Percentiles rank a stretch among this genome's conserved stretches.
These are phyloP conservation scores for Glaucomys volans DNA, from an alignment of 2,113 vertebrate genomes.

Conservation along the genomic window DNA sequence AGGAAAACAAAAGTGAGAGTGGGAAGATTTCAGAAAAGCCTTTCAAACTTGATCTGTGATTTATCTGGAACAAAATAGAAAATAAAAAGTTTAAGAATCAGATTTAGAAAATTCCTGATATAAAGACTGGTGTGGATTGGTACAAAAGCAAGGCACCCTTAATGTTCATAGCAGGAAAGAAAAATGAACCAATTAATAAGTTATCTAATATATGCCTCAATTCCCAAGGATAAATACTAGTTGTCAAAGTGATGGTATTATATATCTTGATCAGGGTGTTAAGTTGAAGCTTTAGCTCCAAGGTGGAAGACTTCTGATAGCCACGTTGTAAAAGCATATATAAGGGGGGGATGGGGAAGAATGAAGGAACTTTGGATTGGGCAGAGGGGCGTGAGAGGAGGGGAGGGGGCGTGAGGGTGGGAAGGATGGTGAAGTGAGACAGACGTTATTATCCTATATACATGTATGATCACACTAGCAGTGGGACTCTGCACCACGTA, in stretches of 20 bases:
- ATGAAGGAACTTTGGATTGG: too few species aligned
- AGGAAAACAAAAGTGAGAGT: neutral
- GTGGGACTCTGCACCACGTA: too few species aligned
- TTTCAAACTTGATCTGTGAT: neutral
- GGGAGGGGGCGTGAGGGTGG: too few species aligned
- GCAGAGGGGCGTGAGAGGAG: too few species aligned
- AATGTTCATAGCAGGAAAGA: neutral
- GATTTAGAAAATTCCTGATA: neutral
- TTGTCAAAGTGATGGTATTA: neutral
- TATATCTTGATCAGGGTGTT: neutral
- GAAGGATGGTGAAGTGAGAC: too few species aligned
- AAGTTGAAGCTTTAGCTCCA: neutral
- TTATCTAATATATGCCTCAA: neutral
- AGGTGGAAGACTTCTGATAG: neutral
- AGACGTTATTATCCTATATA: too few species aligned
- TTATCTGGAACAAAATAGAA: constrained; percentile 47
- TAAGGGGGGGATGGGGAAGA: too few species aligned
- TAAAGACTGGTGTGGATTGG: neutral
- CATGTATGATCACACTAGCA: too few species aligned
- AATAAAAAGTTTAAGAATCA: neutral
- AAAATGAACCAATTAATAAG: neutral
- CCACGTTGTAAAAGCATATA: neutral
- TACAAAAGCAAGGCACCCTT: neutral
- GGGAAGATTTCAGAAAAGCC: neutral
- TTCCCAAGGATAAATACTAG: neutral